Evolutionary conservation across 2,113 vertebrate species (phyloP), one percentile per base, ranked within the genome.

Genomic region (Erythrolamprus reginae): DNA sequence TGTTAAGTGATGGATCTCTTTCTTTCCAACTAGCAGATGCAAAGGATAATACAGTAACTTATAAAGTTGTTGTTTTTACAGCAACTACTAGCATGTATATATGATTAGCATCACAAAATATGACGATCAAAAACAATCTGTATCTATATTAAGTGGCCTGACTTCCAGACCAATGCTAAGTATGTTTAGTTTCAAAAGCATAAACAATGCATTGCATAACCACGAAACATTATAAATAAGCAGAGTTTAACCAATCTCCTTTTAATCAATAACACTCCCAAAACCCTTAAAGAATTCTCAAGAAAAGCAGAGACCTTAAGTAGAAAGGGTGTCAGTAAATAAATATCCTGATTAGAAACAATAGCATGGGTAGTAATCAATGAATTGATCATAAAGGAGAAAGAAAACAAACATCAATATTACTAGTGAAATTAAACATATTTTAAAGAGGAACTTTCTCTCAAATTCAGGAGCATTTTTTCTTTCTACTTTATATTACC

Each of bases 31-130:
- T 50, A 56, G 28, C 48, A 23, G 13, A 70, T 84, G 45, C 86
- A 85, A 65, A 84, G 5, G 50, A 53, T 15, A 58, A 53, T 1
- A 85, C 85, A 88, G 52, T 51, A 47, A 61, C 89, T 94, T 88
- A 89, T 77, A 15, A 1, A 0, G 70, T 24, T 84, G 42, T 95
- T 94, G 96, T 52, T 91, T 33, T 77, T 77, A 93, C 84, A 94
- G 50, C 48, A 93, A 92, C 93, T 87, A 82, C 4, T 88, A 90
- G 0, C 7, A 82, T 6, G 33, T 58, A 21, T 83, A 19, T 47
- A 7, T 83, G 8, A 33, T 33, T 70, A 33, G 61, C 15, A 70
- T 61, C 61, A 70, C n/a, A 77, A 89, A 19, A 77, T 38, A 77
- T 19, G n/a, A 77, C 17, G 15, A 38, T 77, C n/a, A 77, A 38